These are phyloP conservation scores for Notamacropus eugenii DNA, from an alignment of 2,797 vertebrate species.

Conservation along the genomic window DNA sequence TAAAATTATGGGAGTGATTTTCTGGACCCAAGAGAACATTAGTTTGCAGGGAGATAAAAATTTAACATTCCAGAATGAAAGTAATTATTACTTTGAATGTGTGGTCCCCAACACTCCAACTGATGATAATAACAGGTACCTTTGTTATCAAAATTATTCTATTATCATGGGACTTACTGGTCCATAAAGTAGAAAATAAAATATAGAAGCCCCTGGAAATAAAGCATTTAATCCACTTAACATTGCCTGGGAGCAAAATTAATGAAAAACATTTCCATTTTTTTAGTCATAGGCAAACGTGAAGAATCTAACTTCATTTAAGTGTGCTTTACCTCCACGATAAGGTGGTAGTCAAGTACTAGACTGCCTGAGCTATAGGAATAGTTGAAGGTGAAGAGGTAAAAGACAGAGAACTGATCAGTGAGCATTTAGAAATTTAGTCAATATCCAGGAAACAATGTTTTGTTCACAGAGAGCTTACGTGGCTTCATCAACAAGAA, in stretches of 20 bases:
- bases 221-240: background rate
- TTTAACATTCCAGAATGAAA: background rate
- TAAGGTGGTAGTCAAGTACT: background rate
- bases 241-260: background rate
- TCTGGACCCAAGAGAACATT: background rate
- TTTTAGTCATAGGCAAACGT: background rate
- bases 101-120: background rate
- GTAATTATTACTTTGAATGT: background rate
- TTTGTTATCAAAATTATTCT: background rate
- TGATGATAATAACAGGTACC: background rate
- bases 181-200: background rate
- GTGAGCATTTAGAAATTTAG: background rate
- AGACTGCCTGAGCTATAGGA: background rate
- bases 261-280: background rate
- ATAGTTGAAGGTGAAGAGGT: background rate
- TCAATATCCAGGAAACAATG: background rate
- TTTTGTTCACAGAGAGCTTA: background rate
- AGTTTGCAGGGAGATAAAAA: background rate
- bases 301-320: background rate
- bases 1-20: background rate
- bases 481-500: background rate
- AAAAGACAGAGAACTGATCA: background rate
- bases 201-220: background rate
- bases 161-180: background rate
- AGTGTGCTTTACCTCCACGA: background rate